Conservation (phyloP, 2,888 invertebrate genomes). For the Drosophila quasianomalipes region DNA sequence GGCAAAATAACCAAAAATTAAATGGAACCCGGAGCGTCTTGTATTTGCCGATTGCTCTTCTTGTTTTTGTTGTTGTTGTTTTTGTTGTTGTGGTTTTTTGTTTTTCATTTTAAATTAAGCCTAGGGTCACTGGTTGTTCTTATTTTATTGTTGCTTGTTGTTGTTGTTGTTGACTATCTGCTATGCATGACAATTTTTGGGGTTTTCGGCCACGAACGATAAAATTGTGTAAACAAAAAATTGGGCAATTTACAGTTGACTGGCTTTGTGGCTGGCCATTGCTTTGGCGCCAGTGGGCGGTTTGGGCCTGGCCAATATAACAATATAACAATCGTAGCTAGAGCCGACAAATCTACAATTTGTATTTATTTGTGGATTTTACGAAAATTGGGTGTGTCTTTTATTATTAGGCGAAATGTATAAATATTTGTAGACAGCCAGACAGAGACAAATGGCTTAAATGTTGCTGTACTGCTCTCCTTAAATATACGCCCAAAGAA, state of each 20-base stretch:
- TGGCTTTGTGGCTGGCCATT: constrained; percentile 76
- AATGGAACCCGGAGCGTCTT: constrained; percentile 59
- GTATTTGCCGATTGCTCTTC: neutral
- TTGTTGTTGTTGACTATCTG: constrained; percentile 43
- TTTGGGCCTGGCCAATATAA: constrained; percentile 27
- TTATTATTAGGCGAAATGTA: constrained; percentile 68
- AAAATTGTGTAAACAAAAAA: constrained; percentile 77
- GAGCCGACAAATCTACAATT: constrained; percentile 51
- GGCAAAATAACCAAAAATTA: constrained; percentile 85
- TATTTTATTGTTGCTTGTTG: constrained; percentile 23
- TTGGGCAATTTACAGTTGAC: constrained; percentile 81
- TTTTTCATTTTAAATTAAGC: constrained; percentile 59
- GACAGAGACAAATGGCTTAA: constrained; percentile 24
- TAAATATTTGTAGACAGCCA: constrained; percentile 56
- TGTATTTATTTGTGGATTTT: constrained; percentile 77
- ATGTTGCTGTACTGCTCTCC: constrained; percentile 3
- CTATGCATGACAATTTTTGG: constrained; percentile 63
- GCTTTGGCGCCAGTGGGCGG: constrained; percentile 53
- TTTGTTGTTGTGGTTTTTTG: constrained; percentile 33
- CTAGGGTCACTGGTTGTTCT: constrained; percentile 35
- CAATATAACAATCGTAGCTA: constrained; percentile 21
- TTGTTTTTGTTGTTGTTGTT: constrained; percentile 12
- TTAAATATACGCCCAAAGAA: constrained; percentile 34
- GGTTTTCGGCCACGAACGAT: constrained; percentile 41
- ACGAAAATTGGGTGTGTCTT: constrained; percentile 75